Conservation (phyloP, 2,113 vertebrate species). For the Chascanopsetta lugubris region DNA sequence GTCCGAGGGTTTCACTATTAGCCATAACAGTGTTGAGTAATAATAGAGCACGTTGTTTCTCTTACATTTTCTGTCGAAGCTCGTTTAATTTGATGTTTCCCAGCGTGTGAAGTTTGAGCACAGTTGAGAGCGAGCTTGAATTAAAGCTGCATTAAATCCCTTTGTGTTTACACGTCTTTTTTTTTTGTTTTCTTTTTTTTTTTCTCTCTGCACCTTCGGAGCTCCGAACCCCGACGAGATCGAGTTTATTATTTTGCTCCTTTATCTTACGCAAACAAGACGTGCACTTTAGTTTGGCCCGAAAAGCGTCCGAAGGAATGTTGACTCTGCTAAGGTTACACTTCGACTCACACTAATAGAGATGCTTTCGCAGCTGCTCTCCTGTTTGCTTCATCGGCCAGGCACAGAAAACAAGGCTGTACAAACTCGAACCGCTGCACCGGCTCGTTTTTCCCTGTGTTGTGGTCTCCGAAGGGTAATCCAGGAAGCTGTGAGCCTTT, state of each 20-base stretch:
- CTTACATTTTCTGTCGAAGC: constrained; percentile 36
- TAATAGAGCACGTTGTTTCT: constrained; percentile 64
- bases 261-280: constrained; percentile 59
- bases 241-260: constrained; percentile 45
- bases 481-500: no score
- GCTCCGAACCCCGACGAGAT: constrained; percentile 25
- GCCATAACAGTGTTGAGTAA: constrained; percentile 50
- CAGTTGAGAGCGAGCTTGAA: constrained; percentile 36
- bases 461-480: no score
- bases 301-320: constrained; percentile 49
- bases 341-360: constrained; percentile 32
- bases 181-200: no score
- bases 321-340: constrained; percentile 33
- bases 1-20: constrained; percentile 8
- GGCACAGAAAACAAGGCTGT: constrained; percentile 12
- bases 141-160: constrained; percentile 53
- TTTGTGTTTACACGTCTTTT: constrained; percentile 42
- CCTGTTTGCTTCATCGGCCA: no score
- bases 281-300: constrained; percentile 61
- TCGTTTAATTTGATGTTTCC: constrained; percentile 68
- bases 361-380: constrained; percentile 63
- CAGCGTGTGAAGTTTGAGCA: constrained; percentile 46
- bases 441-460: background rate
- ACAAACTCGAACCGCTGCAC: constrained; percentile 13
- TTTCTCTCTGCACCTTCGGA: constrained; percentile 27